Evolutionary conservation across 2,797 vertebrate genomes (phyloP).

Genomic region (Melanogrammus aeglefinus): DNA sequence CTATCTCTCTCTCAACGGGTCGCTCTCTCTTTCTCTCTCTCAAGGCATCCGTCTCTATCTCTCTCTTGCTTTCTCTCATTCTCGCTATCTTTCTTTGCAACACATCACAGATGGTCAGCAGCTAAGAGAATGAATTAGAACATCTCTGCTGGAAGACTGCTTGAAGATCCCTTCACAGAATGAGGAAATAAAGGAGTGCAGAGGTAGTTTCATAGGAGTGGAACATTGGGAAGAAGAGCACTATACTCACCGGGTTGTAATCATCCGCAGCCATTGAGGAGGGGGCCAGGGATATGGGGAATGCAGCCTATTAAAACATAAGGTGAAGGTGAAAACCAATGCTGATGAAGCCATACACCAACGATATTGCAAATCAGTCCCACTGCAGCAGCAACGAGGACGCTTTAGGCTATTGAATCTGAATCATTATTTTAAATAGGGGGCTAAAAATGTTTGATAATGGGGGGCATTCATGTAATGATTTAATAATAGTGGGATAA

Average conservation of each 20-base stretch:
- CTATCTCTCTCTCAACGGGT: too few relatives aligned
- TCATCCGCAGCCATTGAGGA: conserved; percentile 82
- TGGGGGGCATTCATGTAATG: background rate
- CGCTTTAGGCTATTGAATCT: too few relatives aligned
- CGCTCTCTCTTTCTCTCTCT: too few relatives aligned
- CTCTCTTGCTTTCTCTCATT: too few relatives aligned
- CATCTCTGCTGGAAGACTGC: too few relatives aligned
- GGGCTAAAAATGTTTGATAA: background rate
- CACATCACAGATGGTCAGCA: too few relatives aligned
- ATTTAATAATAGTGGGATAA: background rate
- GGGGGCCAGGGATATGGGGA: conserved; percentile 66
- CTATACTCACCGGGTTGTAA: conserved; percentile 81
- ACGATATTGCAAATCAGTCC: conserved; percentile 5
- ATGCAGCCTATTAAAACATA: conserved; percentile 71
- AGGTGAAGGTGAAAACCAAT: conserved; percentile 11
- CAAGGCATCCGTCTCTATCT: too few relatives aligned
- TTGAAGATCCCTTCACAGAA: background rate
- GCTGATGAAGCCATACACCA: background rate
- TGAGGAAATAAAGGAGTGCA: background rate
- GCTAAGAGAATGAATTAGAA: too few relatives aligned
- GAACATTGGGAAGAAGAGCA: background rate
- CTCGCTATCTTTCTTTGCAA: too few relatives aligned
- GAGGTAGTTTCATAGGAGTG: background rate
- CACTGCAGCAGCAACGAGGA: background rate
- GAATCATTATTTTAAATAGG: too few relatives aligned